These are phyloP conservation scores for Endomychus coccineus DNA, from an alignment of 2,888 invertebrate genomes.

Conservation along the genomic window DNA sequence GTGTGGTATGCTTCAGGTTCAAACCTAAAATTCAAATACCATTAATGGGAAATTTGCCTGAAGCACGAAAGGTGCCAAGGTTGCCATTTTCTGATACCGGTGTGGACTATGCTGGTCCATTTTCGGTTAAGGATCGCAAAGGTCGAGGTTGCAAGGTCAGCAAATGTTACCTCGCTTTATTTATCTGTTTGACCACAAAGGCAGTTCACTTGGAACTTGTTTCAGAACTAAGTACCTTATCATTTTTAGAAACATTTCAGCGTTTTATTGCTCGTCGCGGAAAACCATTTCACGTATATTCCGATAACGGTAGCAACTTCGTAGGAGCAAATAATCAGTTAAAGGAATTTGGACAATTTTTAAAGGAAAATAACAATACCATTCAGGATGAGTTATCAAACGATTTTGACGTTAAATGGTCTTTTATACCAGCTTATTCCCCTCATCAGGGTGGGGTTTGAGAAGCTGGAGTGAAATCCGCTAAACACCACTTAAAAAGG, in stretches of 20 bases:
- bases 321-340: slow-evolving; percentile 17
- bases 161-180: slow-evolving; percentile 6
- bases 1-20: slow-evolving; percentile 4
- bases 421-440: slow-evolving; percentile 11
- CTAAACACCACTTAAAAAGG: slow-evolving; percentile 12
- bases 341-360: slow-evolving; percentile 2
- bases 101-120: slow-evolving; percentile 10
- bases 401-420: slow-evolving; percentile 12
- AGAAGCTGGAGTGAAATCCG: slow-evolving; percentile 14
- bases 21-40: slow-evolving; percentile 1
- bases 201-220: slow-evolving; percentile 14
- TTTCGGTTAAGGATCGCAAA: slow-evolving; percentile 4
- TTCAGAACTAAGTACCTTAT: slow-evolving; percentile 17
- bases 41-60: slow-evolving; percentile 2
- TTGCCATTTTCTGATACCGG: not conserved
- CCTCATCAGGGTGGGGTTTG: slow-evolving; percentile 14
- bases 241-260: slow-evolving; percentile 17
- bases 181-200: slow-evolving; percentile 10
- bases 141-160: not conserved
- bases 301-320: slow-evolving; percentile 22
- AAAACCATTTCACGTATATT: no score
- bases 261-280: slow-evolving; percentile 20
- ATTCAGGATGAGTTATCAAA: slow-evolving; percentile 6
- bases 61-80: not conserved
- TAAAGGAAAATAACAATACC: slow-evolving; percentile 2